Conservation (phyloP, 2,797 vertebrate species). For the Bryconaethiops microstoma region DNA sequence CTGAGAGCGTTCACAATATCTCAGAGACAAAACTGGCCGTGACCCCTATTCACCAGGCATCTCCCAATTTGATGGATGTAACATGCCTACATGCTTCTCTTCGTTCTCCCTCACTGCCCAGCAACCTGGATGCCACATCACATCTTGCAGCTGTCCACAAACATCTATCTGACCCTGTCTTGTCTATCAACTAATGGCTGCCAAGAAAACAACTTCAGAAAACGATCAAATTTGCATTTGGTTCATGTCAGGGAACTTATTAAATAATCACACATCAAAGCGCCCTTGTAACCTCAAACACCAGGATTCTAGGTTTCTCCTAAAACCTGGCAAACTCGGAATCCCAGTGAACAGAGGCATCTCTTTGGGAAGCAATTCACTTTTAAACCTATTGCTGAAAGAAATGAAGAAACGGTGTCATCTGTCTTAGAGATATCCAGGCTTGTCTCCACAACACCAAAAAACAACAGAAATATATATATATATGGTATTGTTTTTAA, state of each 20-base stretch:
- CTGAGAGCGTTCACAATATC: conserved; percentile 63
- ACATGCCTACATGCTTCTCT: conserved; percentile 64
- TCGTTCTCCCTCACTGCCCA: conserved; percentile 86
- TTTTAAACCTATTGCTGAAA: neutral
- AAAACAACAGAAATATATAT: neutral
- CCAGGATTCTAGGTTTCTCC: conserved; percentile 65
- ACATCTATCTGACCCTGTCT: conserved; percentile 86
- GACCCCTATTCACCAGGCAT: conserved; percentile 40
- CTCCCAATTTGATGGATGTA: conserved; percentile 1
- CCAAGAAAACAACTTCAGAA: neutral
- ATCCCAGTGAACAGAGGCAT: neutral
- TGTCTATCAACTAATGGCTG: conserved; percentile 66
- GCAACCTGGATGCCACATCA: conserved; percentile 78
- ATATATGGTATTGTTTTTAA: neutral
- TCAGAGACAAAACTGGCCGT: conserved; percentile 69
- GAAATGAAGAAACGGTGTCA: neutral
- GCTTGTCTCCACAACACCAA: neutral
- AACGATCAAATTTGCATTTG: neutral
- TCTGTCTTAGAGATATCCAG: neutral
- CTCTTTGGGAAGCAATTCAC: neutral
- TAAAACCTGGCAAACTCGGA: conserved; percentile 42
- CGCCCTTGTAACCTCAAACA: neutral
- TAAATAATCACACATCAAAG: conserved; percentile 3
- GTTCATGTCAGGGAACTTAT: neutral
- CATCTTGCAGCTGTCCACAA: conserved; percentile 79